phyloP scores from a whole-genome alignment of 2,113 vertebrate species.

The Scortum barcoo region DNA sequence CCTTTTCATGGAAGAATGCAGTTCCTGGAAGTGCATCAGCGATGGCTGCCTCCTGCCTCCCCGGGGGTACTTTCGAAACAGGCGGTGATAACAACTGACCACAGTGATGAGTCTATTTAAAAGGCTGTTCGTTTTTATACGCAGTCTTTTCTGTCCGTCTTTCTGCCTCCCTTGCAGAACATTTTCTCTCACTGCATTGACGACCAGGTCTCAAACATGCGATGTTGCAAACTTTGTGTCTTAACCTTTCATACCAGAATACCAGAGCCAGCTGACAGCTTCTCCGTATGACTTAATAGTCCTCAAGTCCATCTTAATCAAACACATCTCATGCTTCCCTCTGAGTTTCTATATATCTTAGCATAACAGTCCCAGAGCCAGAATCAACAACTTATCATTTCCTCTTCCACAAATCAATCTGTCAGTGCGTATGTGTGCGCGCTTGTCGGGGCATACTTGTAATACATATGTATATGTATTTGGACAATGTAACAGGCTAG shows the following conservation, averaged over 20 bases:
- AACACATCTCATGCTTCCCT: constrained; percentile 24
- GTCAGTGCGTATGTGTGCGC: constrained; percentile 28
- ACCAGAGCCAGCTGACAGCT: constrained; percentile 24
- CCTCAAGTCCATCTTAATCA: constrained; percentile 54
- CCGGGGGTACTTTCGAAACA: constrained; percentile 54
- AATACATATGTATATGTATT: too few relatives aligned
- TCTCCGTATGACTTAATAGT: constrained; percentile 39
- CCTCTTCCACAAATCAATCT: constrained; percentile 62
- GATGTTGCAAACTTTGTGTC: background rate
- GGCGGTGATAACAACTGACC: constrained; percentile 51
- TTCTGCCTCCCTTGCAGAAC: background rate
- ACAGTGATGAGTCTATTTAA: constrained; percentile 53
- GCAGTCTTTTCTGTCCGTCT: constrained; percentile 17
- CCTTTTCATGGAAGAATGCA: constrained; percentile 61
- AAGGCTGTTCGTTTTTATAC: constrained; percentile 34
- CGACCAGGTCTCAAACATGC: background rate
- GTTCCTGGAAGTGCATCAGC: constrained; percentile 55
- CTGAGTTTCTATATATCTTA: constrained; percentile 43
- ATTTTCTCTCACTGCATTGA: constrained; percentile 15
- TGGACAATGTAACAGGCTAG: constrained; percentile 24
- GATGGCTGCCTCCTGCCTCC: constrained; percentile 34
- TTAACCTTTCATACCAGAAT: constrained; percentile 5
- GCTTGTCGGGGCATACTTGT: constrained; percentile 19
- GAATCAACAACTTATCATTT: constrained; percentile 66
- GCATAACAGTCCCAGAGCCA: constrained; percentile 46